These are phyloP conservation scores for Tetheella fluctuosa DNA, from an alignment of 2,888 invertebrate species.

Conservation along the genomic window DNA sequence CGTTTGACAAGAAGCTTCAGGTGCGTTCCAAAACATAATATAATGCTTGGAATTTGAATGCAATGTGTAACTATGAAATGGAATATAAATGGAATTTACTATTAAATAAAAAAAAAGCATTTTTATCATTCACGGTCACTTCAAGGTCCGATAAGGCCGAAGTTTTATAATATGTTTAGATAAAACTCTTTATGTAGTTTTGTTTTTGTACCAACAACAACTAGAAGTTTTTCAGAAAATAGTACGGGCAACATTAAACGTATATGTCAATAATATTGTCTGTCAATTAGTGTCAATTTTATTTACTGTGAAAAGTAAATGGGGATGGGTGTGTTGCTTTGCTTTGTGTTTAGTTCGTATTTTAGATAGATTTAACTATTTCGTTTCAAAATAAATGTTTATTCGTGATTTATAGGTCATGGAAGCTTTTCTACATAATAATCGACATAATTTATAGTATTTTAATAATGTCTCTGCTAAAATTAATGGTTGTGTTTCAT, in stretches of 20 bases:
- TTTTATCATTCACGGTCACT: too few relatives aligned
- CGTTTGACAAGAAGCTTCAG: too few relatives aligned
- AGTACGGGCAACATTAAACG: constrained; percentile 30
- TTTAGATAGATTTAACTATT: constrained; percentile 43
- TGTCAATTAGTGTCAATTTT: constrained; percentile 68
- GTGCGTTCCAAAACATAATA: too few relatives aligned
- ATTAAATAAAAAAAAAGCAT: too few relatives aligned
- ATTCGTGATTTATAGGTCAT: too few relatives aligned
- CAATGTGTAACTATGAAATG: too few relatives aligned
- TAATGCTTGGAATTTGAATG: too few relatives aligned
- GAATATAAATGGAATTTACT: too few relatives aligned
- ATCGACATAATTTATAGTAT: constrained; percentile 18
- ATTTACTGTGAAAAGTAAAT: constrained; percentile 73
- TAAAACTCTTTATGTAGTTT: too few relatives aligned
- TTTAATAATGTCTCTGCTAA: constrained; percentile 24
- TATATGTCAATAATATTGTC: constrained; percentile 61
- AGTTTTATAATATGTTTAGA: too few relatives aligned
- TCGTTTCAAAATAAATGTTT: constrained; percentile 32
- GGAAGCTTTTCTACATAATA: constrained; percentile 10
- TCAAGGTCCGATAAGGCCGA: too few relatives aligned
- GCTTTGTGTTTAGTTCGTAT: constrained; percentile 52
- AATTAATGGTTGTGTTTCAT: constrained; percentile 29
- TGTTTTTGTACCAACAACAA: too few relatives aligned
- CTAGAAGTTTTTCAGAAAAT: not conserved
- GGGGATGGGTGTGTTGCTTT: constrained; percentile 77